Evolutionary conservation across 2,888 invertebrate genomes (phyloP), one percentile per base, ranked within the genome.

Genomic region (Ormia ochracea): DNA sequence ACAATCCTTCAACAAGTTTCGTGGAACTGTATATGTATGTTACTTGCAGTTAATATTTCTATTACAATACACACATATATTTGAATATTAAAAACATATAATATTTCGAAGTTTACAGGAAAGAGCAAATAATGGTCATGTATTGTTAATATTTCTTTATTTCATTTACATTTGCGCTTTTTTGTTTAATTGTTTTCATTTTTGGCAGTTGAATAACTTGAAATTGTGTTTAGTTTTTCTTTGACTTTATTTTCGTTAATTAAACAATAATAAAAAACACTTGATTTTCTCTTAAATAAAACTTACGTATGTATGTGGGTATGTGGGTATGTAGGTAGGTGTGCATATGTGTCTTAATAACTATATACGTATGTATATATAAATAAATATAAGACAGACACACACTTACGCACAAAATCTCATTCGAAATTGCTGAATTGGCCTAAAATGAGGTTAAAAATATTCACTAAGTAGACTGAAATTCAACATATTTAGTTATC

Each of bases 401-500:
- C 17, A 61, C 38, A 59, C 33, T 56, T 59, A 78, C 74, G 70
- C 66, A 81, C 61, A 78, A 56, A 61, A 70, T 78, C 81, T 70
- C 70, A 75, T 54, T 61, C 23, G 58, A 61, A 28, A 61, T 61
- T 48, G 59, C 54, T 76, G 78, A 59, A 75, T 78, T 78, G 50
- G 52, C 21, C 50, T 58, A 69, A 68, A 65, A 28, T 69, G 33
- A 45, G 56, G 41, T 48, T 65, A 56, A 43, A 52, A 26, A 31
- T 54, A 61, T 72, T 69, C 63, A 48, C 61, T 45, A 33, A 31
- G 33, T 68, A 59, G 23, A 69, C 41, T 33, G n/a, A 74, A 69
- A 77, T n/a, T 66, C 31, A 48, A 45, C 58, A 52, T n/a, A 38
- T 69, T 82, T 82, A 83, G 83, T 83, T 79, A 81, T 77, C 38